Conservation (phyloP, 2,797 vertebrate species). For the Psittacula derbiana region DNA sequence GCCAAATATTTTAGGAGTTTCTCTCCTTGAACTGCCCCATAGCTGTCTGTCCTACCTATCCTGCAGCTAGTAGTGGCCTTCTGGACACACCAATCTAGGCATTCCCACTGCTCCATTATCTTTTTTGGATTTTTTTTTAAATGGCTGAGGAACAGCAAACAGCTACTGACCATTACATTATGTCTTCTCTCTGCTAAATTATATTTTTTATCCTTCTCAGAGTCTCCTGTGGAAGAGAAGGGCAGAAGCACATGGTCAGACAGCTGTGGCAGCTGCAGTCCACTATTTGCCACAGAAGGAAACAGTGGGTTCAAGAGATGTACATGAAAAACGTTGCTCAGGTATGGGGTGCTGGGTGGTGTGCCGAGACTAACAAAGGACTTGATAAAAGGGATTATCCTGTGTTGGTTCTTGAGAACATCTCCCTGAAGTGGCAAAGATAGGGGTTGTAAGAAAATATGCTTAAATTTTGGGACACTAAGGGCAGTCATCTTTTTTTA, state of each 20-base stretch:
- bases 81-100: neutral
- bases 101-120: neutral
- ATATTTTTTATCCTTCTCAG: neutral
- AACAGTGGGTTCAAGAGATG: neutral
- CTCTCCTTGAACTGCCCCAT: neutral
- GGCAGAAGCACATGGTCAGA: neutral
- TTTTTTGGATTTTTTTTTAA: neutral
- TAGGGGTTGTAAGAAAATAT: neutral
- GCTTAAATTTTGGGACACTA: neutral
- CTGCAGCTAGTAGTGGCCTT: neutral
- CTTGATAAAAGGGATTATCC: neutral
- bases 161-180: neutral
- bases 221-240: neutral
- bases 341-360: neutral
- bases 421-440: neutral
- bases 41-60: neutral
- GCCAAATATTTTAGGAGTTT: neutral
- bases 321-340: neutral
- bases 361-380: neutral
- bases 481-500: neutral
- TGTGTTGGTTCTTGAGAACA: neutral
- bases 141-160: neutral
- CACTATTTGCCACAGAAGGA: neutral
- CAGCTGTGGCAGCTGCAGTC: neutral
- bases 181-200: neutral